These are phyloP conservation scores for Saguinus midas DNA, from an alignment of 2,113 vertebrate genomes.

Conservation along the genomic window DNA sequence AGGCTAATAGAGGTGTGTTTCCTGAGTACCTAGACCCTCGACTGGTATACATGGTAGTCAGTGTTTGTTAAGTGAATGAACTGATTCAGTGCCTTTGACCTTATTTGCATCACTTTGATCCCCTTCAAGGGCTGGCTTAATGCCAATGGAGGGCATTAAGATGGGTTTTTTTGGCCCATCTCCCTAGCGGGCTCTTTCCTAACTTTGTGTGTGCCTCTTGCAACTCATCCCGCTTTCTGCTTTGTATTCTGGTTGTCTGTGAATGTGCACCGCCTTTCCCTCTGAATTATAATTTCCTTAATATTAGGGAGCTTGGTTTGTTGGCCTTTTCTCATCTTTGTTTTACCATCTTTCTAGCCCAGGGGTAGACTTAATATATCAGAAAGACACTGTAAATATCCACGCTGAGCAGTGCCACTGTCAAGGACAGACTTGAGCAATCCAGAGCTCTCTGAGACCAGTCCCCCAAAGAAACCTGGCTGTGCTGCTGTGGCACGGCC, in stretches of 20 bases:
- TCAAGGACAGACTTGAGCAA: background rate
- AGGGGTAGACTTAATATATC: background rate
- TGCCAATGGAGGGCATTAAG: background rate
- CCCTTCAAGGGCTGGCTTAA: background rate
- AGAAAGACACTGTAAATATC: background rate
- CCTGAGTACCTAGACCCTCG: background rate
- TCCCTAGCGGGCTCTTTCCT: too few relatives aligned
- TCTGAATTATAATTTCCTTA: background rate
- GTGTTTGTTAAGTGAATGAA: background rate
- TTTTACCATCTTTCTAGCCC: background rate
- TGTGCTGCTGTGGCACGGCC: background rate
- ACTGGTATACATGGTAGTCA: background rate
- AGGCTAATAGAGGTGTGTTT: background rate
- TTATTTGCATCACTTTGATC: background rate
- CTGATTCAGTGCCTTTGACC: background rate
- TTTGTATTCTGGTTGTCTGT: background rate
- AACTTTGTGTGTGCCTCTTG: rapidly evolving
- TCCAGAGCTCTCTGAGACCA: background rate
- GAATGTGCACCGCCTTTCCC: background rate
- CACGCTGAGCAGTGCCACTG: background rate
- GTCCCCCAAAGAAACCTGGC: background rate
- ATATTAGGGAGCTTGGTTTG: background rate
- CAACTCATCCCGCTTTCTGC: background rate
- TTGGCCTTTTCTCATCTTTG: background rate
- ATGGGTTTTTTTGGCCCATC: background rate